Base-by-base conservation (phyloP, 2,888 invertebrate species). In the Troides helena region DNA sequence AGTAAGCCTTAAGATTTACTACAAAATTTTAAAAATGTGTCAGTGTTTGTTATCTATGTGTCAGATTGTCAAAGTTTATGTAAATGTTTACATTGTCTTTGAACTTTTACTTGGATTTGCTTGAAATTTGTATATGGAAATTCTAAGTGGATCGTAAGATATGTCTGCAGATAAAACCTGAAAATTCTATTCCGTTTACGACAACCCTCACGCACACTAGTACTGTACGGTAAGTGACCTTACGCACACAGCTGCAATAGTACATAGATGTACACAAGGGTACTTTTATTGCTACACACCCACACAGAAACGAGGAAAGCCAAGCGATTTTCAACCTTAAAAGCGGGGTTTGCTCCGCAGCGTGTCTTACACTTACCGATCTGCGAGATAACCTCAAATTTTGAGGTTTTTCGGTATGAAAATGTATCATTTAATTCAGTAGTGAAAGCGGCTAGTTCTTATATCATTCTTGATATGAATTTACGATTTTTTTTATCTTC, bases 361-460 rank as follows among this genome's bases (percentile, higher is more conserved):
- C 82, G 84, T 85, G 88, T 81, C 89, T 89, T 88, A 89, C 89
- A 87, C 89, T 87, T 82, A 84, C 85, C 85, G 85, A 86, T 87
- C 85, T 82, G 81, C 76, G 81, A 85, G 83, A 86, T 92, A 92
- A 92, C 92, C 92, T 92, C 85, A 89, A 92, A 92, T 86, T 83
- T 82, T 74, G 77, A 85, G 85, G 82, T 87, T 85, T 82, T 80
- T 46, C 46, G 46, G 12, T 77, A 79, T 77, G 76, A 73, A 77
- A 76, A 85, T 71, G 78, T 80, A 84, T 80, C 81, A 81, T 80
- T 78, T 79, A 78, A 74, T 77, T 71, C 62, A 72, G 75, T 76
- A 73, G 77, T 74, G 68, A 59, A 66, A 71, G 67, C n/a, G 58
- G 67, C 64, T n/a, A 25, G 12, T 60, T 46, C 39, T 60, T 62